Evolutionary conservation across 1,140 invertebrate species (phyloP), one percentile per base, ranked within the genome.

Genomic region (Laupala kohalensis): DNA sequence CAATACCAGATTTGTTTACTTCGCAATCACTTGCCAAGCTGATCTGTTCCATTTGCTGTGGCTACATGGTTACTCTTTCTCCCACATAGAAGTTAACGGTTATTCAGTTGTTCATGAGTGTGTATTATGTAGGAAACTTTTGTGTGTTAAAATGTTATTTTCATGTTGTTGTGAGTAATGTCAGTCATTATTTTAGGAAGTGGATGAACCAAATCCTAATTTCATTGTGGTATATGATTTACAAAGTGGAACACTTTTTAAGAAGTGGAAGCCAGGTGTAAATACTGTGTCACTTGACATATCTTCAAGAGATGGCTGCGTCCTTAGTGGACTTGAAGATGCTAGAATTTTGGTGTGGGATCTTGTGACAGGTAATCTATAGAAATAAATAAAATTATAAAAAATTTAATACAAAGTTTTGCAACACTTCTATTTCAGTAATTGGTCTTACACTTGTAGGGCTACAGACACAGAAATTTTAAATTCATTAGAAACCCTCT

Each of bases 201-300:
- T 94, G 25, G 90, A 92, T 76, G 91, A 92, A 77, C 86, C 89
- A 0, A 86, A 87, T 28, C 90, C 92, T 1, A 94, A 94, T 82
- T 94, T 94, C 82, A 92, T 95, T 70, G 91, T 94, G 62, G 92
- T 95, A 27, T 95, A 94, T 79, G 93, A 95, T 81, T 83, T 95
- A n/a, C 90, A 92, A 82, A 94, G 91, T 75, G 93, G 93, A n/a
- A 94, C 92, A 2, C 78, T 94, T 74, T 94, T 94, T 81, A 94
- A 94, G 80, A 93, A 93, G 81, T 93, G 92, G 91, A 94, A 94
- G 80, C 91, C 91, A 0, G 87, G 87, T 64, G 88, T 88, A 72
- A 90, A 91, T 79, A 92, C 90, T 6, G 90, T 90, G 1, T 87
- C 90, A 13, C 82, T 94, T 73, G 90, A 91, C 73, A 93, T 94